These are phyloP conservation scores for Aphelenchoides fujianensis DNA, from an alignment of 1,140 invertebrate species.

Conservation along the genomic window DNA sequence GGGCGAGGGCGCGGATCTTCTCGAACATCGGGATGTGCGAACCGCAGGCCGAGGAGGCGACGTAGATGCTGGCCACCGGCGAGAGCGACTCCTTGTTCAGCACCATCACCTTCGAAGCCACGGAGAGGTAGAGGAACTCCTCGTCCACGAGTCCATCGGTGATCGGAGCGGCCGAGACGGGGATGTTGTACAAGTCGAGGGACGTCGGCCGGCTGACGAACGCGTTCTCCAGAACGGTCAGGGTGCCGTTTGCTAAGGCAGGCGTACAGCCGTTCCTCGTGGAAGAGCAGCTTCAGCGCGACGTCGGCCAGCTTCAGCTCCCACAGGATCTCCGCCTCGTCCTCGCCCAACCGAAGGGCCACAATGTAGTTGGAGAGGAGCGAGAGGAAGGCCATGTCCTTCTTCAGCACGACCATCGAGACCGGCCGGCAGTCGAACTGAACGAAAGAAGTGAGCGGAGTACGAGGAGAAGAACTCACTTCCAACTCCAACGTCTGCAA, in stretches of 20 bases:
- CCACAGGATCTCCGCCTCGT: constrained; percentile 62
- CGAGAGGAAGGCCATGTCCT: constrained; percentile 64
- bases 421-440: constrained; percentile 66
- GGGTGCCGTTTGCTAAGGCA: constrained; percentile 66
- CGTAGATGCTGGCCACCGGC: constrained; percentile 64
- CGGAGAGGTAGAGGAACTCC: constrained; percentile 65
- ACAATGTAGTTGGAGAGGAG: constrained; percentile 65
- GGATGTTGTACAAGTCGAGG: constrained; percentile 66
- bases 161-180: constrained; percentile 65
- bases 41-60: constrained; percentile 60
- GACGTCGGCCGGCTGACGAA: constrained; percentile 44
- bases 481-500: constrained; percentile 64
- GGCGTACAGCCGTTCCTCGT: constrained; percentile 64
- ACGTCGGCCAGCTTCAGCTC: constrained; percentile 66
- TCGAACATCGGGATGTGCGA: constrained; percentile 56
- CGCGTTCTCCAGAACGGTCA: constrained; percentile 65
- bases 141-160: constrained; percentile 63
- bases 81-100: constrained; percentile 66
- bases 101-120: constrained; percentile 65
- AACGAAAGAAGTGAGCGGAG: neutral
- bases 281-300: constrained; percentile 63
- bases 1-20: constrained; percentile 53
- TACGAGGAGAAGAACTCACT: constrained; percentile 52
- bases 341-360: constrained; percentile 57
- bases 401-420: constrained; percentile 63